Percentiles rank a stretch among this genome's conserved stretches.
phyloP scores from a whole-genome alignment of 2,888 invertebrate species.

The Ormyrus thymus region DNA sequence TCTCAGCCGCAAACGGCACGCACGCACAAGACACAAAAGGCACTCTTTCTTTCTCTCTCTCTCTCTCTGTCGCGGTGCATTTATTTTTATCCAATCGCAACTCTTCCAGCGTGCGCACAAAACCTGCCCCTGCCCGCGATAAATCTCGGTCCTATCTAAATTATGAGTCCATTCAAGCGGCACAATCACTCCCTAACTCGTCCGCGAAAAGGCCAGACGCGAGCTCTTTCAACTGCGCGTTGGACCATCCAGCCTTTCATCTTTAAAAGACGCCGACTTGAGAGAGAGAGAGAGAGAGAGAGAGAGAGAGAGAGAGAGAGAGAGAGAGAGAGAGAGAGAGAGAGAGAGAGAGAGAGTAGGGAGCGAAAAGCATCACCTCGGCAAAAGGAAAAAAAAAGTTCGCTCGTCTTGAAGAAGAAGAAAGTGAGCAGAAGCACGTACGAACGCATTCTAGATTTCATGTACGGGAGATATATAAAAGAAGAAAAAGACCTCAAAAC shows the following conservation, averaged over 20 bases:
- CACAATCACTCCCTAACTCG: conserved; percentile 10
- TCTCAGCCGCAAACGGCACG: too few species aligned
- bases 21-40: background rate
- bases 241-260: background rate
- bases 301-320: too few species aligned
- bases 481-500: conserved; percentile 5
- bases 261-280: conserved; percentile 9
- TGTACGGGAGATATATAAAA: background rate
- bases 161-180: conserved; percentile 21
- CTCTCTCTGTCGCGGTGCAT: too few species aligned
- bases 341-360: too few species aligned
- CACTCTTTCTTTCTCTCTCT: too few species aligned
- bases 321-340: too few species aligned
- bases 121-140: background rate
- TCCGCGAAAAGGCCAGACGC: conserved; percentile 8
- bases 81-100: background rate
- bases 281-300: too few species aligned
- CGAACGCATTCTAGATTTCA: too few species aligned
- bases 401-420: too few species aligned
- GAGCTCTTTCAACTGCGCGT: background rate
- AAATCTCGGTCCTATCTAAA: conserved; percentile 33
- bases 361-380: too few species aligned
- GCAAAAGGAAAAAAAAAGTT: too few species aligned
- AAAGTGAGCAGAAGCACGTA: too few species aligned
- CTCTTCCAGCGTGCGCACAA: conserved; percentile 1